Percentiles rank a stretch among this genome's conserved stretches.
phyloP scores from a whole-genome alignment of 2,113 vertebrate genomes.

The Procavia capensis region DNA sequence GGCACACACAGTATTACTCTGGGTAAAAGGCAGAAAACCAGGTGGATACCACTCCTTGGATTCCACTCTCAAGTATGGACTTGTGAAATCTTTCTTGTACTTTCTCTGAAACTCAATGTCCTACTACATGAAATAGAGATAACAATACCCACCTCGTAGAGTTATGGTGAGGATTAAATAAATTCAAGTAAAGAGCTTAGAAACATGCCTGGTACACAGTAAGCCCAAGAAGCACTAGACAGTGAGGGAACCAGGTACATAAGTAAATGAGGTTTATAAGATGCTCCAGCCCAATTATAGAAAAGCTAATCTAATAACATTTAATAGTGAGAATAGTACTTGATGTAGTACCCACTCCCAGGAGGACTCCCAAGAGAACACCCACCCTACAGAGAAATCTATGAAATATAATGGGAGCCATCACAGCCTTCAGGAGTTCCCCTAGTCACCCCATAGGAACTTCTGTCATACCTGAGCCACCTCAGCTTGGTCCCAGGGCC shows the following conservation, averaged over 20 bases:
- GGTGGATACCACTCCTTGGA: neutral
- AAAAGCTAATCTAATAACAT: neutral
- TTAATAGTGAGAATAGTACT: neutral
- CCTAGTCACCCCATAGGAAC: neutral
- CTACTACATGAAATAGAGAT: neutral
- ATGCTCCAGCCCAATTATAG: neutral
- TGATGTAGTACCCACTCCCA: neutral
- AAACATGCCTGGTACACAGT: neutral
- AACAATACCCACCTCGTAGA: neutral
- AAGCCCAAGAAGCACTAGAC: neutral
- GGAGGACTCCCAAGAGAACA: neutral
- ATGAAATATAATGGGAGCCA: neutral
- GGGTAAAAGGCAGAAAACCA: neutral
- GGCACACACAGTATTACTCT: neutral
- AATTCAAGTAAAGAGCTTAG: neutral
- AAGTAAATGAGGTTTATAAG: neutral
- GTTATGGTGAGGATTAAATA: neutral
- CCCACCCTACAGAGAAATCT: neutral
- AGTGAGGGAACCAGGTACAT: accelerated
- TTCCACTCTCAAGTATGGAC: neutral
- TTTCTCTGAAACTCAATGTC: neutral
- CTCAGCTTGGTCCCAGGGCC: neutral
- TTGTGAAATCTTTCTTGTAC: neutral
- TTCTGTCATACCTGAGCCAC: neutral
- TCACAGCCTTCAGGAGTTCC: neutral